A percentile compares a stretch with the other conserved stretches of the same genome.
phyloP scores from a whole-genome alignment of 2,113 vertebrate genomes.

The Hippocampus guttulatus region DNA sequence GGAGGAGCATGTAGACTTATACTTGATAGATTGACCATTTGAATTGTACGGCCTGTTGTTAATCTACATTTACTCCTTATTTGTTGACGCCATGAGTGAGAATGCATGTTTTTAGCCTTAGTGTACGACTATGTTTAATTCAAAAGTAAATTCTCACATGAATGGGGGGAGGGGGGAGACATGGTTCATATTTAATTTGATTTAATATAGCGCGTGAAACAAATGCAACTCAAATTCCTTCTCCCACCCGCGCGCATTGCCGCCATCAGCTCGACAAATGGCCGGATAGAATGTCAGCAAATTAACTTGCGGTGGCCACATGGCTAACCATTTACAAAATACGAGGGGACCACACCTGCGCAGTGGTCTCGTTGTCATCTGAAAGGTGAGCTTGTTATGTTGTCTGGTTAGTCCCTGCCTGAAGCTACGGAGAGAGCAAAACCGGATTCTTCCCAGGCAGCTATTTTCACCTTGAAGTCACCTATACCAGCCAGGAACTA shows the following conservation, averaged over 20 bases:
- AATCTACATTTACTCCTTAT: too few species aligned
- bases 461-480: conserved; percentile 43
- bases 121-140: background rate
- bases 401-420: conserved; percentile 60
- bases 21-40: too few species aligned
- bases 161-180: background rate
- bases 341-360: conserved; percentile 37
- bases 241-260: background rate
- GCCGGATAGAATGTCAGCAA: background rate
- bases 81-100: background rate
- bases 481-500: conserved; percentile 33
- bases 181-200: background rate
- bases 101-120: background rate
- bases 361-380: conserved; percentile 27
- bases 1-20: too few species aligned
- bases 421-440: conserved; percentile 51
- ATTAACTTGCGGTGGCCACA: background rate
- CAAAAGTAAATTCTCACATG: background rate
- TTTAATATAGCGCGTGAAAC: background rate
- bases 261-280: background rate
- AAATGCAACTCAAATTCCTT: background rate
- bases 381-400: conserved; percentile 59
- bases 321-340: conserved; percentile 9
- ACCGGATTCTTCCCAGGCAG: conserved; percentile 56
- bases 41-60: too few species aligned